Percentiles rank a stretch among this genome's conserved stretches.
These are phyloP conservation scores for Hofmannophila pseudospretella DNA, from an alignment of 2,888 invertebrate genomes.

Conservation along the genomic window DNA sequence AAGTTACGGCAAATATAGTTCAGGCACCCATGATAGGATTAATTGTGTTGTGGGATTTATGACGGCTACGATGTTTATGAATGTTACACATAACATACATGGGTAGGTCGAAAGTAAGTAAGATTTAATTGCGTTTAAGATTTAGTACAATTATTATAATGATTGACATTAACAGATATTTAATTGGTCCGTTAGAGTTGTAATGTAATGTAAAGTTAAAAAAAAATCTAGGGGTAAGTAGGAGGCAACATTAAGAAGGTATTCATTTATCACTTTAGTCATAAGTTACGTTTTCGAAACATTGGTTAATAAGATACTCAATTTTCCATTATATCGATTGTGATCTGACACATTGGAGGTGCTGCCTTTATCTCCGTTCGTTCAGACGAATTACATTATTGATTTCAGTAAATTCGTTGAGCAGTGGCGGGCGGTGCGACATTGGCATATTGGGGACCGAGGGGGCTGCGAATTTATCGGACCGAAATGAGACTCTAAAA, in stretches of 20 bases:
- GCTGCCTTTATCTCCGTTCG: conserved; percentile 19
- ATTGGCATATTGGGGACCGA: conserved; percentile 22
- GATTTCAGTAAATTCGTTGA: conserved; percentile 43
- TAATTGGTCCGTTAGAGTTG: too few species aligned
- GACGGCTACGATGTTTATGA: conserved; percentile 5
- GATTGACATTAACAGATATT: too few species aligned
- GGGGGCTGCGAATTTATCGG: conserved; percentile 29
- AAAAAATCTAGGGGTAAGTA: too few species aligned
- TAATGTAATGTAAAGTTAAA: too few species aligned
- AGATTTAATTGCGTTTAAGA: too few species aligned
- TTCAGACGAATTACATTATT: conserved; percentile 44
- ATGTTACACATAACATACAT: too few species aligned
- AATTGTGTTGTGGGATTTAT: conserved; percentile 9
- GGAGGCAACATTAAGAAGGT: too few species aligned
- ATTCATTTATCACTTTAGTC: too few species aligned
- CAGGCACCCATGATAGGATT: conserved; percentile 2
- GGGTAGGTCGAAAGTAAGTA: too few species aligned
- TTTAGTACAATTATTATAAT: too few species aligned
- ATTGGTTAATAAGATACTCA: conserved; percentile 1
- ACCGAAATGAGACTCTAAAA: neutral
- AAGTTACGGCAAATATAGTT: neutral
- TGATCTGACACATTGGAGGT: conserved; percentile 19
- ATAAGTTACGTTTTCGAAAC: too few species aligned
- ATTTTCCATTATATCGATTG: conserved; percentile 17
- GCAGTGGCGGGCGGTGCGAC: conserved; percentile 23